These are phyloP conservation scores for Eumaeus atala DNA, from an alignment of 1,140 invertebrate genomes.

Conservation along the genomic window DNA sequence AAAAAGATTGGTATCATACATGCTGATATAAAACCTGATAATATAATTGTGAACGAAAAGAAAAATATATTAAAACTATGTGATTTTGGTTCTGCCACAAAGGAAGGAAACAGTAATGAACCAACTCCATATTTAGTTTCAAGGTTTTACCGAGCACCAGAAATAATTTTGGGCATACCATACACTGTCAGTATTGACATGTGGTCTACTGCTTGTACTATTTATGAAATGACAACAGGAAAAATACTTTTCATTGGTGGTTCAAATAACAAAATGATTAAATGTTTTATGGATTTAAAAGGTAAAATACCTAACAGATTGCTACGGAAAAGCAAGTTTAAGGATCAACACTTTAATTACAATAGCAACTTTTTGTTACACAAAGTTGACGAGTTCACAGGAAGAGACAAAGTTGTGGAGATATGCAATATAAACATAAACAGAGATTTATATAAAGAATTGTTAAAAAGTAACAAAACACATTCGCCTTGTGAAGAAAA, in stretches of 20 bases:
- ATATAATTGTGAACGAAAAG: slow-evolving; percentile 98
- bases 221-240: slow-evolving; percentile 98
- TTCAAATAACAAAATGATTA: slow-evolving; percentile 99
- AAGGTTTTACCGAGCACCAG: slow-evolving; percentile 97
- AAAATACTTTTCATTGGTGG: slow-evolving; percentile 98
- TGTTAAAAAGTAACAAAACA: slow-evolving; percentile 87
- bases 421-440: slow-evolving; percentile 89
- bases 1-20: slow-evolving; percentile 97
- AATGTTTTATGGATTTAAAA: slow-evolving; percentile 99
- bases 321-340: slow-evolving; percentile 94
- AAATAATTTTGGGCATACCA: slow-evolving; percentile 97
- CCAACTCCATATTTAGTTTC: slow-evolving; percentile 98
- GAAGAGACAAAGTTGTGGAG: slow-evolving; percentile 95
- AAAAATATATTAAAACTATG: slow-evolving; percentile 97
- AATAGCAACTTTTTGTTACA: slow-evolving; percentile 98
- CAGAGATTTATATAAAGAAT: slow-evolving; percentile 88
- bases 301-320: slow-evolving; percentile 96
- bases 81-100: slow-evolving; percentile 99
- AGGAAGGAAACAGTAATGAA: slow-evolving; percentile 93
- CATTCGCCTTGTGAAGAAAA: slow-evolving; percentile 88
- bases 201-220: slow-evolving; percentile 98
- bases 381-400: slow-evolving; percentile 97
- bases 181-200: slow-evolving; percentile 98
- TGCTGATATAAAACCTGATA: slow-evolving; percentile 99
- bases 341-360: slow-evolving; percentile 96